These are phyloP conservation scores for Cladorhizidae sp. DNA, from an alignment of 37 sponge, comb jelly and placozoan genomes.

Conservation along the genomic window DNA sequence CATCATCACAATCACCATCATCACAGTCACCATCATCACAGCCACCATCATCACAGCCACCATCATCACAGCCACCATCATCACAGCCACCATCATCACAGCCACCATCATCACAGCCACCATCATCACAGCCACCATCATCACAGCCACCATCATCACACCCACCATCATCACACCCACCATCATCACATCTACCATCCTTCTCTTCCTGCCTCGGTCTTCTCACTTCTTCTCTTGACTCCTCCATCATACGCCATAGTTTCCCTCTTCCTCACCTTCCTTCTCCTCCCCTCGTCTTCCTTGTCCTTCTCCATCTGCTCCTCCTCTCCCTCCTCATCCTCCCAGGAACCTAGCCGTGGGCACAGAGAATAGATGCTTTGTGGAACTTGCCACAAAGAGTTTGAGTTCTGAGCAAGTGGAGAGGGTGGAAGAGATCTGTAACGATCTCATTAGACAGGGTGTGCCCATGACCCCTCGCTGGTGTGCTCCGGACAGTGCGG, in stretches of 20 bases:
- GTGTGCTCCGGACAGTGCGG: slow-evolving; percentile 46
- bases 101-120: neutral
- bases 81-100: neutral
- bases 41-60: neutral
- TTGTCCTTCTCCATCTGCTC: too few relatives aligned
- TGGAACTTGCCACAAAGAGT: slow-evolving; percentile 66
- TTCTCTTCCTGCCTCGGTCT: too few relatives aligned
- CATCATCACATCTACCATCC: neutral
- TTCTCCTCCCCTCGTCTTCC: too few relatives aligned
- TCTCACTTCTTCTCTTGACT: too few relatives aligned
- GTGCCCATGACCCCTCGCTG: slow-evolving; percentile 70
- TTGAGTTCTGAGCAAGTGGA: slow-evolving; percentile 59
- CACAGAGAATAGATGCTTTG: slow-evolving; percentile 54
- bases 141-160: too few relatives aligned
- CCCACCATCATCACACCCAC: too few relatives aligned
- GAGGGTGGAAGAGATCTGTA: slow-evolving; percentile 65
- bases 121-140: neutral
- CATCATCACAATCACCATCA: too few relatives aligned
- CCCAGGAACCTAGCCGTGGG: slow-evolving; percentile 78
- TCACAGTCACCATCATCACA: neutral
- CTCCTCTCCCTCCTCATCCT: neutral
- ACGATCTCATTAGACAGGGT: slow-evolving; percentile 50
- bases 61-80: neutral
- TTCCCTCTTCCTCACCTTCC: too few relatives aligned
- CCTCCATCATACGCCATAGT: too few relatives aligned